These are phyloP conservation scores for Calameuta filiformis DNA, from an alignment of 2,888 invertebrate species.

Conservation along the genomic window DNA sequence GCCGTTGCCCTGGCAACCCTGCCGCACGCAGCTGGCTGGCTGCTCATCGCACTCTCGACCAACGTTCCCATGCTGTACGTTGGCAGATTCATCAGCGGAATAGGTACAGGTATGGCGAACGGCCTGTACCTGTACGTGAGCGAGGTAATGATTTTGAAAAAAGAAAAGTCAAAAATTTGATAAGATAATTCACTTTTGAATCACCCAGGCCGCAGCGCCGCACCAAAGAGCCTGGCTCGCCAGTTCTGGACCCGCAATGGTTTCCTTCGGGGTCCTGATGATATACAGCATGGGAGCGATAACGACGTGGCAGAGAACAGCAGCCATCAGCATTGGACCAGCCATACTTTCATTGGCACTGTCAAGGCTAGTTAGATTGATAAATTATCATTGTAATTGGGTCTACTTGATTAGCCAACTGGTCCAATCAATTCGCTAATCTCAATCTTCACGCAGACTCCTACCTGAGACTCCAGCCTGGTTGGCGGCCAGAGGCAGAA, in stretches of 20 bases:
- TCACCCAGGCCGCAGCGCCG: conserved; percentile 76
- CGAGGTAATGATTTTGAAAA: conserved; percentile 37
- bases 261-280: conserved; percentile 78
- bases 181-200: neutral
- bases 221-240: conserved; percentile 77
- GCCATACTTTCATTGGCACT: conserved; percentile 56
- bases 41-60: conserved; percentile 75
- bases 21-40: conserved; percentile 78
- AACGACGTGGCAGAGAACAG: conserved; percentile 75
- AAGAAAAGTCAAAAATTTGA: too few relatives aligned
- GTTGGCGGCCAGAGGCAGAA: conserved; percentile 72
- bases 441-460: conserved; percentile 52
- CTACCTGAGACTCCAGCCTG: conserved; percentile 79
- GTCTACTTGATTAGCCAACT: neutral
- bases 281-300: conserved; percentile 77
- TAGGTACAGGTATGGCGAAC: conserved; percentile 73
- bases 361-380: conserved; percentile 33
- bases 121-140: conserved; percentile 61
- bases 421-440: neutral
- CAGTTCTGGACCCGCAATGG: conserved; percentile 77
- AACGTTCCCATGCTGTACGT: conserved; percentile 74
- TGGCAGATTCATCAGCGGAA: conserved; percentile 77
- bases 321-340: conserved; percentile 72
- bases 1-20: conserved; percentile 76
- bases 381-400: neutral